A percentile compares a stretch with the other conserved stretches of the same genome.
phyloP scores from a whole-genome alignment of 2,888 invertebrate species.

The Athripsodes cinereus region DNA sequence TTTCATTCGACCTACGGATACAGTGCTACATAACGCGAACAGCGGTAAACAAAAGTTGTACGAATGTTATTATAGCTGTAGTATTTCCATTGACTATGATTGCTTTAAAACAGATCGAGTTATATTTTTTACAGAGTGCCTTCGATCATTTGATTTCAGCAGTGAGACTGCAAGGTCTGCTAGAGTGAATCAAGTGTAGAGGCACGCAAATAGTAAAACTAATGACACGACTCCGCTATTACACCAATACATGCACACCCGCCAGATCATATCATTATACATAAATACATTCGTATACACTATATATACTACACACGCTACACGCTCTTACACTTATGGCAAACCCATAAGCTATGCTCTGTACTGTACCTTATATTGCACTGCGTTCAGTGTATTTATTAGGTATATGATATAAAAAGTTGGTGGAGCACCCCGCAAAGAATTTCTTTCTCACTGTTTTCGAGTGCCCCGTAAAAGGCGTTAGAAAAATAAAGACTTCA shows the following conservation, averaged over 20 bases:
- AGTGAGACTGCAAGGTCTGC: background rate
- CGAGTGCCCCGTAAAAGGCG: no score
- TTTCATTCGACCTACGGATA: background rate
- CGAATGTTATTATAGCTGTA: background rate
- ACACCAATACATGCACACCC: background rate
- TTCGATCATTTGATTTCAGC: background rate
- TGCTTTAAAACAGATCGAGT: slow-evolving; percentile 10
- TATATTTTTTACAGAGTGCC: slow-evolving; percentile 5
- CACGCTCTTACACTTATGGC: no score
- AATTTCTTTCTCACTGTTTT: no score
- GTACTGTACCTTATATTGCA: no score
- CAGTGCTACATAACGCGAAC: background rate
- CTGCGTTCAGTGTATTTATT: no score
- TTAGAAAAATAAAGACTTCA: no score
- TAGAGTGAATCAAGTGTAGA: background rate
- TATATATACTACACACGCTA: no score
- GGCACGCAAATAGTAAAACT: background rate
- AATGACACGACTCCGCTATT: background rate
- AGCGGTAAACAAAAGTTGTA: background rate
- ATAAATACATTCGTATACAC: no score
- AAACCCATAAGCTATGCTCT: no score
- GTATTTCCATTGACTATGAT: background rate
- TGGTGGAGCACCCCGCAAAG: no score
- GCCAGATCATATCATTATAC: no score
- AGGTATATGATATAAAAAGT: no score